Conservation (phyloP, 1,140 invertebrate species). For the Trichoplusia ni region DNA sequence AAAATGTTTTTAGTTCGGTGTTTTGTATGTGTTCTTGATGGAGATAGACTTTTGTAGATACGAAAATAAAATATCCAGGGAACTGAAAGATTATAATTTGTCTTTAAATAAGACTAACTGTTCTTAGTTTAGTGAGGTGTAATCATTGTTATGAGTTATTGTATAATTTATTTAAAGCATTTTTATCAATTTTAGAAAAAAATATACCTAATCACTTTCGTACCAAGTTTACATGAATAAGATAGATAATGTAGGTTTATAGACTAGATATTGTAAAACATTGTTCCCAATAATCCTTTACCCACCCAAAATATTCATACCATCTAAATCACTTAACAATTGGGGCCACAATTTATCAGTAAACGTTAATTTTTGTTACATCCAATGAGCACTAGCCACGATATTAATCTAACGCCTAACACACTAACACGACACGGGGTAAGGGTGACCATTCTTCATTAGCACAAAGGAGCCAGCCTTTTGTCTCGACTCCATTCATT, state of each 20-base stretch:
- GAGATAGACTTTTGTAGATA: no score
- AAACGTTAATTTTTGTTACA: conserved; percentile 31
- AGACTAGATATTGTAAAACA: no score
- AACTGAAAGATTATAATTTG: no score
- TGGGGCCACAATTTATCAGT: conserved; percentile 29
- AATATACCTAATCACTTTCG: neutral
- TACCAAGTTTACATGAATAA: no score
- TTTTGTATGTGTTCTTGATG: neutral
- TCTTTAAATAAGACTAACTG: no score
- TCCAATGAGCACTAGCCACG: conserved; percentile 40
- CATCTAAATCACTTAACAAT: neutral
- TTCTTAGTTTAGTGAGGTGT: no score
- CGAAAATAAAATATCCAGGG: no score
- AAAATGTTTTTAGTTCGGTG: conserved; percentile 25
- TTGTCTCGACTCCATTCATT: conserved; percentile 75
- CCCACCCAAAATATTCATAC: neutral
- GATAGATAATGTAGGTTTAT: no score
- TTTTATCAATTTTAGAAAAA: no score
- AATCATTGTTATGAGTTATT: no score
- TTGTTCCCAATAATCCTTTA: neutral
- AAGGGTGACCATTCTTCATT: conserved; percentile 78
- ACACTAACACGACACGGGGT: conserved; percentile 59
- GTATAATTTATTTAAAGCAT: no score
- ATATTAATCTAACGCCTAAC: conserved; percentile 75
- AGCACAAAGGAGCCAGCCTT: conserved; percentile 73